Percentiles rank a stretch among this genome's conserved stretches.
These are phyloP conservation scores for Drosophila prolongata DNA, from an alignment of 2,888 invertebrate species.

Conservation along the genomic window DNA sequence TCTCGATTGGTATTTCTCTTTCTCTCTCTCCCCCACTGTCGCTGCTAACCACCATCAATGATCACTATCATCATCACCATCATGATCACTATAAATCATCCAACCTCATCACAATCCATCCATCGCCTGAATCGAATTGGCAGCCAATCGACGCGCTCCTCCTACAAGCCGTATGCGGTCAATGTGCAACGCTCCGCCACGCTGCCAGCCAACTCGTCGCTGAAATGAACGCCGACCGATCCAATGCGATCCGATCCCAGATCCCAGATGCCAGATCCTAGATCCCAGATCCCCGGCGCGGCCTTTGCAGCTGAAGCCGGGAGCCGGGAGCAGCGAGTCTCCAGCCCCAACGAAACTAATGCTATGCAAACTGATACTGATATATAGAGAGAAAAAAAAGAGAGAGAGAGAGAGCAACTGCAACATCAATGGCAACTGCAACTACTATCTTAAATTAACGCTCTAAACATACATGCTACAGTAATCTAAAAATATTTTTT, in stretches of 20 bases:
- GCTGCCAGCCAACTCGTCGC: constrained; percentile 93
- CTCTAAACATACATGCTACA: constrained; percentile 34
- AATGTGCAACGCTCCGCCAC: constrained; percentile 93
- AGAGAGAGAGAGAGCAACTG: background rate
- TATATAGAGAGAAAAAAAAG: background rate
- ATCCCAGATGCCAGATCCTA: constrained; percentile 6
- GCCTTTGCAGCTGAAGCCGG: constrained; percentile 12
- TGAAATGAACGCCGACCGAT: constrained; percentile 83
- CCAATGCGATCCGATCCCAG: constrained; percentile 10
- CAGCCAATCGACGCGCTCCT: constrained; percentile 85
- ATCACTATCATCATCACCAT: constrained; percentile 1
- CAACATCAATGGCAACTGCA: constrained; percentile 6
- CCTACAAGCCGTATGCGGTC: constrained; percentile 84
- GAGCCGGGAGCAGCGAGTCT: constrained; percentile 11
- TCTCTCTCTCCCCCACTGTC: constrained; percentile 55
- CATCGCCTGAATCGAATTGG: constrained; percentile 6
- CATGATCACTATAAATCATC: constrained; percentile 3
- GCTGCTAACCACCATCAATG: constrained; percentile 47
- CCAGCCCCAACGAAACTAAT: constrained; percentile 11
- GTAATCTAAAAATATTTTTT: constrained; percentile 59
- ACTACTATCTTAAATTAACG: constrained; percentile 32
- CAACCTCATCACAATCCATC: constrained; percentile 1
- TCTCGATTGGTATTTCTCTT: constrained; percentile 61
- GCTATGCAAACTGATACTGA: constrained; percentile 11
- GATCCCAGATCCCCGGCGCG: constrained; percentile 7